Conservation (phyloP, 2,113 vertebrate species). For the Macquaria ambigua region DNA sequence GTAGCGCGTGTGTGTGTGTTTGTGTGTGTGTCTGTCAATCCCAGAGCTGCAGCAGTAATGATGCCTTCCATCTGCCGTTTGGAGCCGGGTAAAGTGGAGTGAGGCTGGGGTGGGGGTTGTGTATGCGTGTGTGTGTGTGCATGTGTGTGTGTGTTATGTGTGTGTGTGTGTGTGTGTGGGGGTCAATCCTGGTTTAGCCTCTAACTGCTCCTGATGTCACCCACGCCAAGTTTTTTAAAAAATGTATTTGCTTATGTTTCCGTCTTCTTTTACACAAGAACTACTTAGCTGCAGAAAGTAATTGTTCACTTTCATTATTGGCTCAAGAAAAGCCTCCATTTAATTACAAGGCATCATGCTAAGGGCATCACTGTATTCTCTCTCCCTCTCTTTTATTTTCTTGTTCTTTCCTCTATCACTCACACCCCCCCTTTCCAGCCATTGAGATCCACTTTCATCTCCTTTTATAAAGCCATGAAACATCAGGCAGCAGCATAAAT, state of each 20-base stretch:
- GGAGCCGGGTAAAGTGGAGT: constrained; percentile 32
- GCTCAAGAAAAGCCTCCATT: constrained; percentile 44
- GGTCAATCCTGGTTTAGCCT: constrained; percentile 67
- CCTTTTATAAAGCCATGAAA: constrained; percentile 75
- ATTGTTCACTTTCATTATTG: constrained; percentile 43
- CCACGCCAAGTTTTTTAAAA: constrained; percentile 20
- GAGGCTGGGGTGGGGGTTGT: constrained; percentile 9
- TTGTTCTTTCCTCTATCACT: constrained; percentile 8
- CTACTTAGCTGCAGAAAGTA: constrained; percentile 28
- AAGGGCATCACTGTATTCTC: constrained; percentile 4
- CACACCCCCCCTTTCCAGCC: background rate
- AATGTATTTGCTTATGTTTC: constrained; percentile 44
- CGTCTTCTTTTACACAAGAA: constrained; percentile 22
- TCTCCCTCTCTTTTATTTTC: constrained; percentile 31
- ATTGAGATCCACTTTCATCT: constrained; percentile 72
- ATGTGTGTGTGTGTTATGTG: background rate
- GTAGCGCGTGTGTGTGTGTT: constrained; percentile 4
- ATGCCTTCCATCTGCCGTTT: constrained; percentile 74
- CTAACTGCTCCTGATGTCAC: constrained; percentile 46
- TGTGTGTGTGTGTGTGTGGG: background rate
- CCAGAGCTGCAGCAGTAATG: constrained; percentile 67
- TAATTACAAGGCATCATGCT: constrained; percentile 26
- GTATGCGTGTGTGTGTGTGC: background rate
- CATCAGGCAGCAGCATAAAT: constrained; percentile 73
- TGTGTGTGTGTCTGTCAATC: constrained; percentile 24